Evolutionary conservation across 2,113 vertebrate genomes (phyloP), one percentile per base, ranked within the genome.

Genomic region (Puma concolor): DNA sequence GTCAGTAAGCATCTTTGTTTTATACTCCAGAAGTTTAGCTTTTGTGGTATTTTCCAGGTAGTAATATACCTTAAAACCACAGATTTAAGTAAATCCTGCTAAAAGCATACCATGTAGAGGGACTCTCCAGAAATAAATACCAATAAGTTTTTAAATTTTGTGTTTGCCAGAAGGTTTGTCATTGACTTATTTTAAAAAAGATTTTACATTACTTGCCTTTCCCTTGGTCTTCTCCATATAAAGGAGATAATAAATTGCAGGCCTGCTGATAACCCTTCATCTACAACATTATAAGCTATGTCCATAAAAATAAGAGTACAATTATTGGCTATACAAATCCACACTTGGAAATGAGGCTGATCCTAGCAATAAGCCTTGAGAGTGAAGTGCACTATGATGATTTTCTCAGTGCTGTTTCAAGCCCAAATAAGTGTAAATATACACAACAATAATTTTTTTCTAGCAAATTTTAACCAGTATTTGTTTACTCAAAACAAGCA

Each of bases 401-500:
- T 48, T 83, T 91, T 13, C 38, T 63, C 29, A 63, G 23, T 77
- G n/a, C 9, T 63, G 14, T 77, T 54, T 77, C 23, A 97, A 96
- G 93, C 7, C 89, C 17, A 12, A 57, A 76, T 64, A 82, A n/a
- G 38, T 91, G 5, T 29, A 31, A 76, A 79, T 27, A 54, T 36
- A 71, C 0, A 74, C 17, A 82, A 0, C 2, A 12, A 31, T 33
- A 50, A 57, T 7, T 29, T 89, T 76, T 95, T 63, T 69, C 3
- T 44, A 76, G 23, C 7, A 85, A 89, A 86, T 1, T 52, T 85
- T 76, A 67, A 66, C 7, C 25, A 60, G 3, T 1, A 54, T 50
- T 88, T 93, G 2, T 72, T 95, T 88, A 23, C 63, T 88, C 5
- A 71, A 87, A 95, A 76, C 7, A 94, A 94, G 54, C 71, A 41